Percentiles rank a stretch among this genome's conserved stretches.
Conservation (phyloP, 1,140 invertebrate genomes). For the Aphaenogaster floridana region DNA sequence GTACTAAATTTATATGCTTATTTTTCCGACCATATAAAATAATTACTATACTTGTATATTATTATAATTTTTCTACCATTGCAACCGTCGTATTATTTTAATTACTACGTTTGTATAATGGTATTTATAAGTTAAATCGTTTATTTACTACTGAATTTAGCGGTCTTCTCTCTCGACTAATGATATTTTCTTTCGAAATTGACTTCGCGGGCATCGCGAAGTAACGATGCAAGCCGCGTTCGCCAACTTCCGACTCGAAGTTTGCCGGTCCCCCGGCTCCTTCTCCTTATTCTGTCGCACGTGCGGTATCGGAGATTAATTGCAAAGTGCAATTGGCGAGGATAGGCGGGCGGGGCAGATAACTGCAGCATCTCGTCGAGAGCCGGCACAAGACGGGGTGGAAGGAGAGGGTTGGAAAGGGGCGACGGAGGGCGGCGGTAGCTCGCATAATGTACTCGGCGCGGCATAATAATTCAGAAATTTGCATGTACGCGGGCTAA, state of each 20-base stretch:
- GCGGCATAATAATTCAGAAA: conserved; percentile 87
- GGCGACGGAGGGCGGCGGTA: conserved; percentile 46
- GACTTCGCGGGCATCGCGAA: not conserved
- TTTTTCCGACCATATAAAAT: not conserved
- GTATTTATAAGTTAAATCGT: conserved; percentile 5
- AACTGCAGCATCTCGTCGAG: conserved; percentile 75
- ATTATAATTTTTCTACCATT: not conserved
- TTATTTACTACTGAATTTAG: not conserved
- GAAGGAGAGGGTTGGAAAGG: conserved; percentile 57
- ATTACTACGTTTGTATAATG: not conserved
- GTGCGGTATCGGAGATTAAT: conserved; percentile 79
- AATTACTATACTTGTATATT: not conserved
- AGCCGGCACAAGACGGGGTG: conserved; percentile 15
- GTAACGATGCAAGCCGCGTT: conserved; percentile 21
- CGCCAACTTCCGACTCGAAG: conserved; percentile 47
- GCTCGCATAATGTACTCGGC: conserved; percentile 81
- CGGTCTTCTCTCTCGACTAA: not conserved
- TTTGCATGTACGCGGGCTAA: conserved; percentile 87
- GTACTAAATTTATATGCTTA: not conserved
- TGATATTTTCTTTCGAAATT: conserved; percentile 26
- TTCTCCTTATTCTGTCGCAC: conserved; percentile 8
- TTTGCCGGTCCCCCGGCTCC: not conserved
- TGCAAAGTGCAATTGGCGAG: conserved; percentile 55
- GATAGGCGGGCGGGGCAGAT: conserved; percentile 67
- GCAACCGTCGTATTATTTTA: not conserved